These are phyloP conservation scores for Drosophila quinaria DNA, from an alignment of 2,888 invertebrate species.

Conservation along the genomic window DNA sequence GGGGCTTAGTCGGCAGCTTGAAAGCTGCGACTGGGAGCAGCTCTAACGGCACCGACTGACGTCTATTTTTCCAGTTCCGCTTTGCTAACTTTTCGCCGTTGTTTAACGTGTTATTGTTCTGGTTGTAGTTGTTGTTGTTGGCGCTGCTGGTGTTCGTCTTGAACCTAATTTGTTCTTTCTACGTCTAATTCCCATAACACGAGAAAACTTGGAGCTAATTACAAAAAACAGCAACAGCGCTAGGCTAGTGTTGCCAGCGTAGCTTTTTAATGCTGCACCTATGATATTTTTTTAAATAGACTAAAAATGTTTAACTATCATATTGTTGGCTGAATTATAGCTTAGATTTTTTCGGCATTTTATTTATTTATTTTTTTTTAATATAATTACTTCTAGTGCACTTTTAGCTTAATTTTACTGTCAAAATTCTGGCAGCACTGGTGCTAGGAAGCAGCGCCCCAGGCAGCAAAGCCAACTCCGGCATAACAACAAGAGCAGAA, in stretches of 20 bases:
- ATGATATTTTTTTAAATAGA: neutral
- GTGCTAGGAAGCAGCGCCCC: slow-evolving; percentile 29
- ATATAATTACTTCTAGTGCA: neutral
- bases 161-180: slow-evolving; percentile 58
- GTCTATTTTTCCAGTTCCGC: slow-evolving; percentile 77
- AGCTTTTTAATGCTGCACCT: neutral
- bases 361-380: neutral
- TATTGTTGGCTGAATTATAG: neutral
- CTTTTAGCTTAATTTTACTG: neutral
- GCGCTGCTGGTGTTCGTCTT: slow-evolving; percentile 37
- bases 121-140: slow-evolving; percentile 48
- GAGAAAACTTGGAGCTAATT: slow-evolving; percentile 66
- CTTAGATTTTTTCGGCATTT: neutral
- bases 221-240: slow-evolving; percentile 58
- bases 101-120: slow-evolving; percentile 52
- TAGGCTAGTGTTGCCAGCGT: neutral
- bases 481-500: slow-evolving; percentile 29
- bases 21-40: slow-evolving; percentile 59
- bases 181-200: slow-evolving; percentile 65
- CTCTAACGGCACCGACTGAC: slow-evolving; percentile 71
- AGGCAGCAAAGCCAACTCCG: slow-evolving; percentile 46
- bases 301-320: neutral
- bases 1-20: slow-evolving; percentile 56
- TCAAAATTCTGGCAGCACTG: neutral
- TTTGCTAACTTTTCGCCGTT: slow-evolving; percentile 78